Evolutionary conservation across 1,140 invertebrate species (phyloP), one percentile per base, ranked within the genome.

Genomic region (Octopus sinensis): DNA sequence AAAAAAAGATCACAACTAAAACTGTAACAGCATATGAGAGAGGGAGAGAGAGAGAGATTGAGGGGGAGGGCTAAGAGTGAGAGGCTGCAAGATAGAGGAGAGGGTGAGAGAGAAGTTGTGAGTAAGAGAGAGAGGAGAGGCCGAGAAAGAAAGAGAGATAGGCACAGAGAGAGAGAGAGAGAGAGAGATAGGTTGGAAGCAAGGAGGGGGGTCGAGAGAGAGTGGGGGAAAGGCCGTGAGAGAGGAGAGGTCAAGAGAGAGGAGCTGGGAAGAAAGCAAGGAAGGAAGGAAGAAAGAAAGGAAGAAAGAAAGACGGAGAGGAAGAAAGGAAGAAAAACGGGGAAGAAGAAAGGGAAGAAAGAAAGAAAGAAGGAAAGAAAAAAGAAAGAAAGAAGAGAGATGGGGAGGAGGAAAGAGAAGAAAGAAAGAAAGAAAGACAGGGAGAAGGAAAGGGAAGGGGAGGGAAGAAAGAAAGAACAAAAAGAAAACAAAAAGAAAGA

Each of bases 381-480:
- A 2, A 0, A 43, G 2, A 2, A 2, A 43, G 0, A 43, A 2
- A 2, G 2, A 0, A 43, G 2, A 43, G 30, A 43, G 2, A 43
- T n/a, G n/a, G n/a, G n/a, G n/a, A n/a, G n/a, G n/a, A n/a, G n/a
- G n/a, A 2, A 43, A 43, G 2, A 2, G 2, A 43, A 43, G 30
- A 43, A 2, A 43, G 30, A 43, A 43, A 43, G 30, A 43, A 2
- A 43, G 30, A 43, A 43, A 43, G 30, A 43, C 2, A 43, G 30
- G 2, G 2, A 43, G 30, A 43, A 43, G 2, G 30, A 43, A 43
- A 43, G 30, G 2, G 0, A 2, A 2, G 30, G 30, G 2, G 30
- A 43, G 2, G 30, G 30, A 1, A 43, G 2, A 2, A 2, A 2
- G 2, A 43, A 2, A 2, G 30, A 2, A 43, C 0, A 2, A 2